Percentiles rank a stretch among this genome's conserved stretches.
Conservation (phyloP, 30 jellyfish, hydroid and myxozoan genomes). For the Hydra vulgaris region DNA sequence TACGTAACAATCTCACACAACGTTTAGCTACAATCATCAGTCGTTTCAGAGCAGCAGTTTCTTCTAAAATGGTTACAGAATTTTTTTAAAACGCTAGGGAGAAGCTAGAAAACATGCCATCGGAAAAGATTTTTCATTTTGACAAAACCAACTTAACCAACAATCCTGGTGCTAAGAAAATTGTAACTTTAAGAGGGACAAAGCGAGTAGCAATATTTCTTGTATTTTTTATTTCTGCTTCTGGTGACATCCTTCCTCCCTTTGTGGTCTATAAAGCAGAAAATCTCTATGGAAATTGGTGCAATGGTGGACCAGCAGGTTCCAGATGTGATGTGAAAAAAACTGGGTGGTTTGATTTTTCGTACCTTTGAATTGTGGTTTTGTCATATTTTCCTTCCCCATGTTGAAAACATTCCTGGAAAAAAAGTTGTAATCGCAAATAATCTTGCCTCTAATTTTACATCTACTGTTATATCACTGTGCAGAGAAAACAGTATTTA, state of each 20-base stretch:
- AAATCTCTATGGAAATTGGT: conserved; percentile 9
- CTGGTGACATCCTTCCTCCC: conserved; percentile 5
- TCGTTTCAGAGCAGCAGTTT: no score
- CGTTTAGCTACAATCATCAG: no score
- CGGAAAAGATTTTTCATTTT: no score
- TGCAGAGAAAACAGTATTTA: conserved; percentile 6
- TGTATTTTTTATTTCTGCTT: not conserved
- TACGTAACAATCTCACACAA: no score
- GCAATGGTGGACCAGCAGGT: conserved; percentile 14
- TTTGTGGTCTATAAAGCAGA: conserved; percentile 4
- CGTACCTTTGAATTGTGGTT: conserved; percentile 7
- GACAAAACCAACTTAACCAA: no score
- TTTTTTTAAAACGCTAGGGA: no score
- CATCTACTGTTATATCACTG: not conserved
- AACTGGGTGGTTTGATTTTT: conserved; percentile 8
- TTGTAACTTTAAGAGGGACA: no score
- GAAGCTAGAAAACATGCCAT: no score
- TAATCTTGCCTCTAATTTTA: not conserved
- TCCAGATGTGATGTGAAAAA: conserved; percentile 2
- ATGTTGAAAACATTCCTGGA: not conserved
- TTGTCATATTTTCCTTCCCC: conserved; percentile 7
- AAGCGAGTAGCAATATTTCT: not conserved
- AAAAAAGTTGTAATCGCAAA: conserved; percentile 2
- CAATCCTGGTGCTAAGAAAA: no score
- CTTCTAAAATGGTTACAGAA: no score